Evolutionary conservation across 2,888 invertebrate genomes (phyloP).

Genomic region (Xestia c-nigrum): DNA sequence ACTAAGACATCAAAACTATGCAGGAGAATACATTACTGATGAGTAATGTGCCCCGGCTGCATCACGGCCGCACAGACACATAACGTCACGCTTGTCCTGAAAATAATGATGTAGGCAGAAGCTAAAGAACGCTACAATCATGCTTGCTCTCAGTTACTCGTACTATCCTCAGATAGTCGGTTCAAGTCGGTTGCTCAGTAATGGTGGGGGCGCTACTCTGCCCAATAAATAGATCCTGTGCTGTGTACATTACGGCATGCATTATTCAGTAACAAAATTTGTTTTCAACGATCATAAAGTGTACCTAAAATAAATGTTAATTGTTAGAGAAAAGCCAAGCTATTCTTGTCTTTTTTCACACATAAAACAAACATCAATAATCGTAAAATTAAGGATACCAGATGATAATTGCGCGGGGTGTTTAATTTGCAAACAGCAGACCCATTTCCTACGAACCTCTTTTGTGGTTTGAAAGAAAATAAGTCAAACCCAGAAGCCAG

Average conservation of each 20-base stretch:
- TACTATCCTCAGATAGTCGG: no score
- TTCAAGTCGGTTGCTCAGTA: no score
- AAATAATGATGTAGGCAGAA: no score
- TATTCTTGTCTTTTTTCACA: constrained; percentile 6
- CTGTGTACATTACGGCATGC: constrained; percentile 17
- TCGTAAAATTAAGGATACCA: constrained; percentile 9
- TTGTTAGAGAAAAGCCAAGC: constrained; percentile 7
- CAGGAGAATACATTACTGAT: no score
- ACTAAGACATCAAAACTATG: no score
- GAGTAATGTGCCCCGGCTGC: no score
- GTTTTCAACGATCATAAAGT: background rate
- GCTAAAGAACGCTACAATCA: no score
- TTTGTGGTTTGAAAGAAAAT: constrained; percentile 13
- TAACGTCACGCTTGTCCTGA: no score
- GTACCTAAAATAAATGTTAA: background rate
- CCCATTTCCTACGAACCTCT: no score
- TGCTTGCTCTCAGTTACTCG: no score
- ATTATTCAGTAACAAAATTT: constrained; percentile 20
- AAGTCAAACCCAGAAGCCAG: background rate
- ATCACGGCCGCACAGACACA: background rate
- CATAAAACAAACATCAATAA: constrained; percentile 1
- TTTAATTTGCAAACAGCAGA: constrained; percentile 6
- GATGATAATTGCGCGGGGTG: constrained; percentile 25
- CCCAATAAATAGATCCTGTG: no score
- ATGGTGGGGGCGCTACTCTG: no score